Evolutionary conservation across 2,797 vertebrate species (phyloP).

Genomic region (Sphenodon punctatus): DNA sequence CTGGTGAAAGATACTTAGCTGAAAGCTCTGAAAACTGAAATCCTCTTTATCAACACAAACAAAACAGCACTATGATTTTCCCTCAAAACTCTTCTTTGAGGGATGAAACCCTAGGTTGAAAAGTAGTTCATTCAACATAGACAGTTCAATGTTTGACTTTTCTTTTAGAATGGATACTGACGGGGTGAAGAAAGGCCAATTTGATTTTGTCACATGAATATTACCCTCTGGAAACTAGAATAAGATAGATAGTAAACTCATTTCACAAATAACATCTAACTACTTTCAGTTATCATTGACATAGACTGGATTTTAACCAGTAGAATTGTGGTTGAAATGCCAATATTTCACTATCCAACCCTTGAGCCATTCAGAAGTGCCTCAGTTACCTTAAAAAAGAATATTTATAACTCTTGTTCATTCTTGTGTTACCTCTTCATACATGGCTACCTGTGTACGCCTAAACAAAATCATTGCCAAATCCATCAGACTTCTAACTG

Average conservation of each 20-base stretch:
- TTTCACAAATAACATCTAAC: not conserved
- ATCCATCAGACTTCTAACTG: conserved; percentile 2
- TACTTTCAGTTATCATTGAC: conserved; percentile 11
- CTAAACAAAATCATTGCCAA: conserved; percentile 15
- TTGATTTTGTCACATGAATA: not conserved
- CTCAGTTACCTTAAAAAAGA: not conserved
- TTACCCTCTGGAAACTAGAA: not conserved
- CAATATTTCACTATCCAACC: not conserved
- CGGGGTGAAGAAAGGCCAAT: not conserved
- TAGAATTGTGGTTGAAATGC: not conserved
- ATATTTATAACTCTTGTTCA: no score
- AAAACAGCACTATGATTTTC: not conserved
- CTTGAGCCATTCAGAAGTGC: not conserved
- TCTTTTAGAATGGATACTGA: not conserved
- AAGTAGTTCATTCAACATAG: not conserved
- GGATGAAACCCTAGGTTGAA: accelerated
- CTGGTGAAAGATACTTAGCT: not conserved
- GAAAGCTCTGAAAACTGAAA: not conserved
- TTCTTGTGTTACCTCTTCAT: no score
- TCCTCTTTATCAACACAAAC: not conserved
- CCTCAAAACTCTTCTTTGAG: not conserved
- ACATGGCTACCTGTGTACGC: no score
- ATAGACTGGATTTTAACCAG: not conserved
- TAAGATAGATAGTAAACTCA: not conserved
- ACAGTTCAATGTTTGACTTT: not conserved